A percentile compares a stretch with the other conserved stretches of the same genome.
Conservation (phyloP, 2,797 vertebrate genomes). For the Margarornis squamiger region DNA sequence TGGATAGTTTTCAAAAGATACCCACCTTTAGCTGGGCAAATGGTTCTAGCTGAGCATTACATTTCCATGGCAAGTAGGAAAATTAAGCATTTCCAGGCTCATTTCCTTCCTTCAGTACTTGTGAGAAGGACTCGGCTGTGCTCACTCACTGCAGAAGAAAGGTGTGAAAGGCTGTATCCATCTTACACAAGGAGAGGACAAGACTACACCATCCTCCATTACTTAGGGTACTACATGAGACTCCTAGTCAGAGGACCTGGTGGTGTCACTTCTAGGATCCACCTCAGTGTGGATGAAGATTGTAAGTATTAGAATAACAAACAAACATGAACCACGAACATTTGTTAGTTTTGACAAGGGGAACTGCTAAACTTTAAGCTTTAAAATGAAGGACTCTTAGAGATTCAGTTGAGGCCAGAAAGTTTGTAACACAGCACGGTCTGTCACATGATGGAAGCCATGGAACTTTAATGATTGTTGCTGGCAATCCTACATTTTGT, state of each 20-base stretch:
- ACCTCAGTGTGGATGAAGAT: neutral
- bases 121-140: neutral
- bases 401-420: neutral
- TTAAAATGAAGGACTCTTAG: neutral
- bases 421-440: rapidly evolving
- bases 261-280: neutral
- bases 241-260: neutral
- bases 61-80: neutral
- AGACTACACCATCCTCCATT: neutral
- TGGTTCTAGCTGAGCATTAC: neutral
- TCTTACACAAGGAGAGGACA: neutral
- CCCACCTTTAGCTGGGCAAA: neutral
- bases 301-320: neutral
- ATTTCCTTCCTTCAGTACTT: neutral
- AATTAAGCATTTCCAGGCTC: neutral
- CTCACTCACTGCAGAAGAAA: neutral
- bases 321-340: neutral
- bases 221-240: neutral
- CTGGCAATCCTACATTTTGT: neutral
- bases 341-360: neutral
- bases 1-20: neutral
- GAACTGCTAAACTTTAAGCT: neutral
- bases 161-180: neutral
- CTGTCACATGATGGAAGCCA: neutral
- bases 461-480: neutral